Conservation (phyloP, 2,113 vertebrate species). For the Axis porcinus region DNA sequence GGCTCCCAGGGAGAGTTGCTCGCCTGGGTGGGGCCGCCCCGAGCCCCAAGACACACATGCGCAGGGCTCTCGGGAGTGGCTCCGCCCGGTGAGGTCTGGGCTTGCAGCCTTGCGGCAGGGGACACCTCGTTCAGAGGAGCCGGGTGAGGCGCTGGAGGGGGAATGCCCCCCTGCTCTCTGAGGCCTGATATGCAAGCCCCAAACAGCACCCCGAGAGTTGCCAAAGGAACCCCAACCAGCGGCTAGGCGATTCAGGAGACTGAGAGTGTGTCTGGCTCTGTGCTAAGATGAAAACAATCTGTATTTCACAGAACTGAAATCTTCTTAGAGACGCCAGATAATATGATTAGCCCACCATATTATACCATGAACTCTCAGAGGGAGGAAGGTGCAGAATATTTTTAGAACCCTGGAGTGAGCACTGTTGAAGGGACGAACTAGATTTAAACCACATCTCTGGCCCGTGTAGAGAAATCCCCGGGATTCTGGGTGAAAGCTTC, state of each 20-base stretch:
- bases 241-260: neutral
- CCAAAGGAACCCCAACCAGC: neutral
- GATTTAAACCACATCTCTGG: neutral
- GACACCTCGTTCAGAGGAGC: neutral
- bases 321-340: neutral
- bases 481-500: neutral
- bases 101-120: neutral
- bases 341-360: neutral
- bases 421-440: neutral
- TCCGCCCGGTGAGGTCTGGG: neutral
- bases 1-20: no score
- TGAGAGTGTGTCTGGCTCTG: neutral
- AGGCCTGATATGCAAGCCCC: neutral
- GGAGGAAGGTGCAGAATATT: neutral
- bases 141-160: neutral
- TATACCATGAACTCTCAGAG: neutral
- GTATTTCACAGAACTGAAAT: neutral
- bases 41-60: neutral
- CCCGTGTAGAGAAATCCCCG: neutral
- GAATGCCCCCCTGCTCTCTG: neutral
- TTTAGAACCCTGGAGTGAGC: neutral
- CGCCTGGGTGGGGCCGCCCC: neutral
- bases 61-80: neutral
- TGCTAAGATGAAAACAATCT: neutral
- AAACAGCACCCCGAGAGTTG: neutral